Evolutionary conservation across 2,888 invertebrate genomes (phyloP).

Genomic region (Acheta domesticus): DNA sequence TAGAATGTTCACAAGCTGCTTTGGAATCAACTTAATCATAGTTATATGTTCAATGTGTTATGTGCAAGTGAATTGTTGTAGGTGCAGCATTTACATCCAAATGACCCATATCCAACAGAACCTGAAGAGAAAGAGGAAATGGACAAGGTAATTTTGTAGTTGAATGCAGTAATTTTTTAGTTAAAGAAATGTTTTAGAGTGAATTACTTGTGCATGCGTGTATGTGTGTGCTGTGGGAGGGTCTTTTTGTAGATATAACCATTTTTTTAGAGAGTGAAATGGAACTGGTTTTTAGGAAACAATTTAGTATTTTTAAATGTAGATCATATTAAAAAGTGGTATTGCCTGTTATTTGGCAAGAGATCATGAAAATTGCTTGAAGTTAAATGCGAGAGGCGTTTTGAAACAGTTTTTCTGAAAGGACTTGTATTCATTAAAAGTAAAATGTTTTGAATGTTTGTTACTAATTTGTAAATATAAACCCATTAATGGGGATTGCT

Average conservation of each 20-base stretch:
- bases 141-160: slow-evolving; percentile 57
- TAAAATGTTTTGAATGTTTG: no score
- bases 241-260: not conserved
- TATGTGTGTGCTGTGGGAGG: not conserved
- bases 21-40: not conserved
- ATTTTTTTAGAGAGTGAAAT: not conserved
- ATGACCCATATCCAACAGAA: slow-evolving; percentile 47
- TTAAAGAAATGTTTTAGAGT: not conserved
- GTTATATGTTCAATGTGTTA: not conserved
- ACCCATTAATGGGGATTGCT: no score
- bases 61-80: slow-evolving; percentile 30
- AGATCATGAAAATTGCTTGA: not conserved
- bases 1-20: not conserved
- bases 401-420: no score
- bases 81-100: slow-evolving; percentile 40
- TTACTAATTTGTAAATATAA: no score
- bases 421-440: no score
- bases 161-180: not conserved
- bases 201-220: not conserved
- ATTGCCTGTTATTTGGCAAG: not conserved
- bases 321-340: not conserved
- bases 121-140: slow-evolving; percentile 60
- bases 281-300: not conserved
- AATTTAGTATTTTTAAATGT: not conserved
- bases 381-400: no score